Evolutionary conservation across 1,140 invertebrate genomes (phyloP), one percentile per base, ranked within the genome.

Genomic region (Conopomorpha cramerella): DNA sequence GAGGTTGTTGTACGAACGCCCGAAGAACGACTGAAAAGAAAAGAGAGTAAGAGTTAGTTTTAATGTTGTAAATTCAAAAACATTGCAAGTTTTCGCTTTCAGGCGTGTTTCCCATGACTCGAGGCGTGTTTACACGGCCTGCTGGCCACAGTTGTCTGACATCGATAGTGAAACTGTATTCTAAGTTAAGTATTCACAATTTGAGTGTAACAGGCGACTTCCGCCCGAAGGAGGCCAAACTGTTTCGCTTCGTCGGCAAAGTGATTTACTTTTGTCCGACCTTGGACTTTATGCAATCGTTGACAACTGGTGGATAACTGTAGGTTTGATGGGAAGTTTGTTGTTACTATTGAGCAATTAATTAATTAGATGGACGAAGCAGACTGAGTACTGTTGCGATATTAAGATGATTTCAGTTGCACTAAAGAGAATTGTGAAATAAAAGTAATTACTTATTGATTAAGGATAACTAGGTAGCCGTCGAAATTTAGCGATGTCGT

Each of bases 1-100:
- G 28, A 95, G 77, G 61, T 98, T 97, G 84, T 97, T 98, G 81
- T 96, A 96, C 7, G 94, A 96, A 14, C 96, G 84, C 0, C 96
- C 93, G 71, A 98, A 98, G 81, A 98, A 98, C 10, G 95, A 97
- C 95, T 98, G 88, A 35, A 86, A 88, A 82, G 81, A 68, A 79
- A 79, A 79, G 59, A 72, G 65, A 71, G 65, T 43, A 53, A 46
- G 38, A n/a, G 18, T 42, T 31, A 42, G 17, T 34, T 14, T 25
- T 17, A 19, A 11, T 2, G 41, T 8, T 28, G 6, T 26, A 45
- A 43, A 6, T 23, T 6, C 4, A 10, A 6, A 23, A 23, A 23
- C 4, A 23, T 23, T 23, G 19, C 4, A 4, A 23, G 10, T 4
- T 6, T 23, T 23, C 19, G 10, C 19, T 23, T 10, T 23, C 19